phyloP scores from a whole-genome alignment of 2,113 vertebrate species.

The Uria lomvia region DNA sequence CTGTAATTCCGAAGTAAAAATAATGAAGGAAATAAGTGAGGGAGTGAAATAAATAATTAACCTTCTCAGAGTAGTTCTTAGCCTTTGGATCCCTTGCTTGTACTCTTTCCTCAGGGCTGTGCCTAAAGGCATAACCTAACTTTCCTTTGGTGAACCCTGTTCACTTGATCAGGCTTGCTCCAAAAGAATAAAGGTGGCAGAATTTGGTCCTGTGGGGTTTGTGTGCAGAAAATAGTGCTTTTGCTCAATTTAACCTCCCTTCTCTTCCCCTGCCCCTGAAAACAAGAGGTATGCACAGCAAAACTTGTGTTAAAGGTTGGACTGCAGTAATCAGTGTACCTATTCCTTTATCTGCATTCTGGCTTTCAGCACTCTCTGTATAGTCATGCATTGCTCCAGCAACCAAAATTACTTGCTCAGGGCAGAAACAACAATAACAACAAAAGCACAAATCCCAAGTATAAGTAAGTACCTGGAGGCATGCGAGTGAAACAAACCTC shows the following conservation, averaged over 20 bases:
- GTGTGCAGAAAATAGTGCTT: neutral
- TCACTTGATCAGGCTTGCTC: neutral
- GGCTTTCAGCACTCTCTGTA: neutral
- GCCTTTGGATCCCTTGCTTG: neutral
- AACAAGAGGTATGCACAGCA: neutral
- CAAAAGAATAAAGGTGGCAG: neutral
- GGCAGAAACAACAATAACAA: neutral
- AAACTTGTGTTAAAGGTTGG: neutral
- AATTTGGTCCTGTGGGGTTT: neutral
- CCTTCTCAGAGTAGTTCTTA: neutral
- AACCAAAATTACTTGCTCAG: neutral
- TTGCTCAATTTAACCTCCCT: neutral
- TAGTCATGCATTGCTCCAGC: neutral
- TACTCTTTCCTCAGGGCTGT: neutral
- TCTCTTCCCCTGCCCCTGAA: rapidly evolving
- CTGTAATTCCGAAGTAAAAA: neutral
- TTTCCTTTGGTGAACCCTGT: neutral
- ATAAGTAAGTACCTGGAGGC: neutral
- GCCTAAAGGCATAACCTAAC: neutral
- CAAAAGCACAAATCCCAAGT: neutral
- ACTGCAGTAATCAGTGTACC: neutral
- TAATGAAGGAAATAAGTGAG: neutral
- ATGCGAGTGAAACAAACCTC: neutral
- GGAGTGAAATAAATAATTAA: neutral
- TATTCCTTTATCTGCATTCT: neutral